phyloP scores from a whole-genome alignment of 2,888 invertebrate genomes.

The Nasonovia ribisnigri region DNA sequence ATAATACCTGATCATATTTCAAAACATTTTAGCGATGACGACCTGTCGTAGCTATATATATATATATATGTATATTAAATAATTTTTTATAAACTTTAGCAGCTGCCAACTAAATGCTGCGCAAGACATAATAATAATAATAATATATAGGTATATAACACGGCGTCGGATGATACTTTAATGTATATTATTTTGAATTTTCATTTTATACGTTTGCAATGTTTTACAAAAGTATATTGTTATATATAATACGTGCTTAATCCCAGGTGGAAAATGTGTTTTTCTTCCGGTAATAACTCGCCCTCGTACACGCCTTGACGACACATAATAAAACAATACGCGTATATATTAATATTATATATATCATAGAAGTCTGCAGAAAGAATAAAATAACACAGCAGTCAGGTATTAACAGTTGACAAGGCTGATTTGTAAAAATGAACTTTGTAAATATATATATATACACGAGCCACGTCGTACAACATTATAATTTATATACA shows the following conservation, averaged over 20 bases:
- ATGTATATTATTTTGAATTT: neutral
- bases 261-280: conserved; percentile 6
- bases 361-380: neutral
- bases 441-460: neutral
- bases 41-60: neutral
- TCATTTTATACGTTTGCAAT: neutral
- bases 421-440: conserved; percentile 35
- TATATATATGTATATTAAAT: no score
- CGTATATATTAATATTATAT: neutral
- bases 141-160: neutral
- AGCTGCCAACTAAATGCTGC: neutral
- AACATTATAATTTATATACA: neutral
- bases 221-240: neutral
- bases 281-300: conserved; percentile 33
- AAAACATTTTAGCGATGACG: neutral
- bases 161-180: neutral
- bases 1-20: neutral
- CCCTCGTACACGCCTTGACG: neutral
- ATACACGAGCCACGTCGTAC: neutral
- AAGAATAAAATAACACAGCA: neutral
- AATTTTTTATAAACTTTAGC: neutral
- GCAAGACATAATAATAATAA: neutral
- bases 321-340: neutral
- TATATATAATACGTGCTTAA: conserved; percentile 27
- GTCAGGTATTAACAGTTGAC: conserved; percentile 13